These are phyloP conservation scores for Paramisgurnus dabryanus DNA, from an alignment of 2,113 vertebrate species.

Conservation along the genomic window DNA sequence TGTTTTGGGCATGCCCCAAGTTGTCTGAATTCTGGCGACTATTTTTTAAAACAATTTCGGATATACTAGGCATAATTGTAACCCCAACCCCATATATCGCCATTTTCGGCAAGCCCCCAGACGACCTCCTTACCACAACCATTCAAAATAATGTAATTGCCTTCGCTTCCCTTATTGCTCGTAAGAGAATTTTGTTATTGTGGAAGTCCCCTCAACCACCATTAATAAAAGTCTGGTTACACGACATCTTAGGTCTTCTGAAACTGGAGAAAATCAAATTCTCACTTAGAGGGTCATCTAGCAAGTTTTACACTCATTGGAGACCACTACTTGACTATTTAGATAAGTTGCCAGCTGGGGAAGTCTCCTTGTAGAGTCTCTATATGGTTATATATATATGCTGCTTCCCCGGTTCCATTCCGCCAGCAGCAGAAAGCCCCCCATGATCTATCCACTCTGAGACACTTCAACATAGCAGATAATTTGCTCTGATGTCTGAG, in stretches of 20 bases:
- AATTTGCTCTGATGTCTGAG: too few relatives aligned
- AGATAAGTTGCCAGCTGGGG: too few relatives aligned
- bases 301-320: too few relatives aligned
- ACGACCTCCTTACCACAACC: neutral
- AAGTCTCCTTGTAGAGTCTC: too few relatives aligned
- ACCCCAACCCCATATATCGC: neutral
- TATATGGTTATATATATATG: too few relatives aligned
- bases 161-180: neutral
- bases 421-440: too few relatives aligned
- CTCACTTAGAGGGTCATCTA: too few relatives aligned
- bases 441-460: too few relatives aligned
- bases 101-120: neutral
- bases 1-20: conserved; percentile 4
- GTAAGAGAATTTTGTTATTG: neutral
- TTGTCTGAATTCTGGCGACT: conserved; percentile 1
- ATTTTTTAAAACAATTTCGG: neutral
- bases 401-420: too few relatives aligned
- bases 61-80: neutral
- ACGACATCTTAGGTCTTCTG: neutral
- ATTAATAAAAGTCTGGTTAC: neutral
- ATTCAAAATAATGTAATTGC: neutral
- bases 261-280: neutral
- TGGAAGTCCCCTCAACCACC: neutral
- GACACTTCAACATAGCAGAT: too few relatives aligned
- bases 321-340: too few relatives aligned